Percentiles rank a stretch among this genome's conserved stretches.
Conservation (phyloP, 2,797 vertebrate genomes). For the Acanthurus tractus region DNA sequence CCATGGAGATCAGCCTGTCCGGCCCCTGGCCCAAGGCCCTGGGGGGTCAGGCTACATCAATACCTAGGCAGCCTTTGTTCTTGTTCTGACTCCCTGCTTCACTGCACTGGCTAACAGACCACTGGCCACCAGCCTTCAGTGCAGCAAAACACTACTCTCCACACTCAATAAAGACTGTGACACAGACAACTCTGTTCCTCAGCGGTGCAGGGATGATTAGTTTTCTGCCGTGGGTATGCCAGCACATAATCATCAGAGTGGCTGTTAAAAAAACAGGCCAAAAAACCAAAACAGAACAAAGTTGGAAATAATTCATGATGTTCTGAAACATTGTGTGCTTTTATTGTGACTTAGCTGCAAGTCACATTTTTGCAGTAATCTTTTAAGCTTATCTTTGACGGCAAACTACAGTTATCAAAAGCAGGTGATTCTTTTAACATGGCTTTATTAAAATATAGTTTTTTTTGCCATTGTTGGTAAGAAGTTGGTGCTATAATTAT, state of each 20-base stretch:
- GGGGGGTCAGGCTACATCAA: constrained; percentile 84
- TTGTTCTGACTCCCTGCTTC: constrained; percentile 86
- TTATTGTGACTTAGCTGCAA: not conserved
- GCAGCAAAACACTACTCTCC: constrained; percentile 47
- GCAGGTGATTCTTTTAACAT: not conserved
- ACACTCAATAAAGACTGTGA: constrained; percentile 62
- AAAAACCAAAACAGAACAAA: not conserved
- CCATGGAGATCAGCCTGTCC: constrained; percentile 89
- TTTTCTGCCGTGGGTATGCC: constrained; percentile 29
- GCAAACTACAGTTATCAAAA: constrained; percentile 10
- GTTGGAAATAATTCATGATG: not conserved
- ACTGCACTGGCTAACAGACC: constrained; percentile 73
- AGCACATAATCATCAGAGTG: constrained; percentile 11
- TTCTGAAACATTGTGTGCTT: not conserved
- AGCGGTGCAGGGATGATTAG: not conserved
- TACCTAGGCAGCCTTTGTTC: constrained; percentile 84
- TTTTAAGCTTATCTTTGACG: not conserved
- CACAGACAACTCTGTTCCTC: constrained; percentile 58
- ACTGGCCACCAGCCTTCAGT: constrained; percentile 50
- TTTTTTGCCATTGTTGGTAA: not conserved
- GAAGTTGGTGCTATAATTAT: not conserved
- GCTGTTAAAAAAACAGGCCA: not conserved
- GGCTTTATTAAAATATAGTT: not conserved
- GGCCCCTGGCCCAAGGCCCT: constrained; percentile 85
- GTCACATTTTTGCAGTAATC: constrained; percentile 2